These are phyloP conservation scores for Pollicipes pollicipes DNA, from an alignment of 1,140 invertebrate species.

Conservation along the genomic window DNA sequence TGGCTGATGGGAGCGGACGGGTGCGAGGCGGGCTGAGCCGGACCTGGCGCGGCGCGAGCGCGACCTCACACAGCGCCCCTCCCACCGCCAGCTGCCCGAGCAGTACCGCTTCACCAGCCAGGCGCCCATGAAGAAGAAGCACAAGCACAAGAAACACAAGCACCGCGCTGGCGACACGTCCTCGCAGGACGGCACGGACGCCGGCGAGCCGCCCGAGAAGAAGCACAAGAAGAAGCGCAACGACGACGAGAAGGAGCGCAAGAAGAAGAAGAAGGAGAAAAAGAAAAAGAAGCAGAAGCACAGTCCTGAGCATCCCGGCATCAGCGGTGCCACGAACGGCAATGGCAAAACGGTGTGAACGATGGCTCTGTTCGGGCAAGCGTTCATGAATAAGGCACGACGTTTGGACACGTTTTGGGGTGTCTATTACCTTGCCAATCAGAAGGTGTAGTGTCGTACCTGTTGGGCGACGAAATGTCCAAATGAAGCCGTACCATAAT, in stretches of 20 bases:
- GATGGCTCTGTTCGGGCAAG: too few relatives aligned
- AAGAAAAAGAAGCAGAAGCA: slow-evolving; percentile 78
- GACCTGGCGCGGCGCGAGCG: too few relatives aligned
- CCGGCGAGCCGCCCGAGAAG: slow-evolving; percentile 68
- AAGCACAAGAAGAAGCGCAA: slow-evolving; percentile 93
- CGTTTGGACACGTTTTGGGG: too few relatives aligned
- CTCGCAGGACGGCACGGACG: slow-evolving; percentile 29
- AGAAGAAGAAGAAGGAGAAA: slow-evolving; percentile 88
- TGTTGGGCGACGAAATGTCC: too few relatives aligned
- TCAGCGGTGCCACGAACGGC: slow-evolving; percentile 13
- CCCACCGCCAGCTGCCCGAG: slow-evolving; percentile 46
- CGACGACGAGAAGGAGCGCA: slow-evolving; percentile 83
- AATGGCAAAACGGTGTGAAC: slow-evolving; percentile 5
- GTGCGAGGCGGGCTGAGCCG: too few relatives aligned
- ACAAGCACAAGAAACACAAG: slow-evolving; percentile 67
- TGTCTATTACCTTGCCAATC: too few relatives aligned
- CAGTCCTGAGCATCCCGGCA: slow-evolving; percentile 60
- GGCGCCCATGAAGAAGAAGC: slow-evolving; percentile 65
- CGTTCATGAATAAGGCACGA: too few relatives aligned
- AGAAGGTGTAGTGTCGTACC: too few relatives aligned
- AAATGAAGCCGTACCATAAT: too few relatives aligned
- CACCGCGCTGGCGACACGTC: slow-evolving; percentile 35
- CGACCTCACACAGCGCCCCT: neutral
- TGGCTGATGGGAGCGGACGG: too few relatives aligned
- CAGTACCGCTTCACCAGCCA: slow-evolving; percentile 87